Evolutionary conservation across 2,797 vertebrate species (phyloP).

Genomic region (Prionace glauca): DNA sequence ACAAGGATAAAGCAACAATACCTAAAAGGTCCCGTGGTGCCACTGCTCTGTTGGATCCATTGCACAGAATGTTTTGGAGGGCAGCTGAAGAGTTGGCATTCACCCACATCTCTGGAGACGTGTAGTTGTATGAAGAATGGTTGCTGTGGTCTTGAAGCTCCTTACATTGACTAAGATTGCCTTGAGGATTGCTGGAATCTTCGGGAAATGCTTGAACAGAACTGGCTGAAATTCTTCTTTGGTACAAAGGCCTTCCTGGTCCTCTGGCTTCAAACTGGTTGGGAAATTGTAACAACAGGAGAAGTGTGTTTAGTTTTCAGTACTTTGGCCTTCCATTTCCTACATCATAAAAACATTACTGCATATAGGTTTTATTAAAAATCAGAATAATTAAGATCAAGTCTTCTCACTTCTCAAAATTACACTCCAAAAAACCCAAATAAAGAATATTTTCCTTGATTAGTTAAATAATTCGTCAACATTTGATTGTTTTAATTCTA

Average conservation of each 20-base stretch:
- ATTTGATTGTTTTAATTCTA: background rate
- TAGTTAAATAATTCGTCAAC: background rate
- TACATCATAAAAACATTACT: background rate
- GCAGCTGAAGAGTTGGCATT: slow-evolving; percentile 71
- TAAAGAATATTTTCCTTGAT: background rate
- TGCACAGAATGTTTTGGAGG: slow-evolving; percentile 97
- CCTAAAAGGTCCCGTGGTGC: slow-evolving; percentile 83
- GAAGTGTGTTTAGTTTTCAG: slow-evolving; percentile 1
- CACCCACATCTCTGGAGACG: slow-evolving; percentile 84
- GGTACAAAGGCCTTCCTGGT: slow-evolving; percentile 96
- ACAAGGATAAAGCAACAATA: slow-evolving; percentile 46
- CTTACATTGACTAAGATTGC: slow-evolving; percentile 72
- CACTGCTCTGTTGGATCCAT: slow-evolving; percentile 76
- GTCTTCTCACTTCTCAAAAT: background rate
- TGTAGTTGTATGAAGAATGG: slow-evolving; percentile 72
- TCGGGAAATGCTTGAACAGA: slow-evolving; percentile 83
- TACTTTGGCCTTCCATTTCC: background rate
- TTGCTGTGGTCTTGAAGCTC: slow-evolving; percentile 75
- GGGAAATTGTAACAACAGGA: slow-evolving; percentile 39
- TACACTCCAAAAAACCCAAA: background rate
- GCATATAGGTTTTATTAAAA: background rate
- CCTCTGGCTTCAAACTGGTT: slow-evolving; percentile 94
- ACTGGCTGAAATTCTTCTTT: slow-evolving; percentile 94
- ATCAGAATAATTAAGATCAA: background rate
- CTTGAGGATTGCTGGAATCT: slow-evolving; percentile 68